Evolutionary conservation across 2,888 invertebrate genomes (phyloP), one percentile per base, ranked within the genome.

Genomic region (Scaptomyza flava): DNA sequence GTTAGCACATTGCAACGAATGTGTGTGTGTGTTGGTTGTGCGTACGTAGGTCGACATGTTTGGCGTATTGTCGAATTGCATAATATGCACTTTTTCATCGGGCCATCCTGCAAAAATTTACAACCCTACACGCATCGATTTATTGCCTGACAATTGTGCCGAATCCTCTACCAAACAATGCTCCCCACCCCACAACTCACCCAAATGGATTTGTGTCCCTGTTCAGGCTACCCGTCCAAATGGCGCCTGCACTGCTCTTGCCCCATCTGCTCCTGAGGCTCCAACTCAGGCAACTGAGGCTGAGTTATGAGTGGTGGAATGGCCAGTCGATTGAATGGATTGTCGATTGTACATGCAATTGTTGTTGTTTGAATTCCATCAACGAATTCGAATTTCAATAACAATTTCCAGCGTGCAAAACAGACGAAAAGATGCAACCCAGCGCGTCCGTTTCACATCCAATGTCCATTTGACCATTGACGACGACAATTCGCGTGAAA

Each of bases 41-140:
- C 60, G 71, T 77, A 67, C 68, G 73, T 77, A 74, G 79, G 77
- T 80, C 81, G 87, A 87, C 79, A 82, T 86, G 84, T 89, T 83
- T 89, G 89, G 83, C 81, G 79, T 88, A 87, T 83, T 89, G 85
- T 87, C 85, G 81, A 81, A 90, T 89, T 91, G 91, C 90, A 90
- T 89, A 87, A 84, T 81, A 90, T 90, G 91, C 91, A 89, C 58
- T 89, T 90, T 90, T 90, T 89, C 82, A 85, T 87, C 81, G 81
- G 74, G 74, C 69, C 78, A 82, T 80, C 76, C 81, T 38, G 73
- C 77, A 83, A 84, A 87, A 90, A 90, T 90, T 90, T 90, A 91
- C 89, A 91, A 77, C 89, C 83, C 85, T 85, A 89, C 89, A 91
- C 90, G 89, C 91, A 89, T 91, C 90, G 90, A 90, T 90, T 90